Conservation (phyloP, 2,888 invertebrate species). For the Drosophila paramelanica region DNA sequence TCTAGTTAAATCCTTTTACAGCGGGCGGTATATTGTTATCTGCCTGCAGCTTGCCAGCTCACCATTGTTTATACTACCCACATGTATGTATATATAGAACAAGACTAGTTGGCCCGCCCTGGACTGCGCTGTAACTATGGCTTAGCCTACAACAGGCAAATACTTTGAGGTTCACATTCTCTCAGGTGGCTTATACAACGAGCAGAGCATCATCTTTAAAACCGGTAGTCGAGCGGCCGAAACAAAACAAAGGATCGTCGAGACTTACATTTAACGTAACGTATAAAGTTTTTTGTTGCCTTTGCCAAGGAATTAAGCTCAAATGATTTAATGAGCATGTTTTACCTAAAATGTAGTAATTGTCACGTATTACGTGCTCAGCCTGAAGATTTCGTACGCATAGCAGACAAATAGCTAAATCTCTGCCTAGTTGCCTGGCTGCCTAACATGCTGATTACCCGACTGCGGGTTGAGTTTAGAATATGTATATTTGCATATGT, state of each 20-base stretch:
- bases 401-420: slow-evolving; percentile 74
- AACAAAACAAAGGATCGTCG: slow-evolving; percentile 55
- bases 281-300: slow-evolving; percentile 13
- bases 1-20: slow-evolving; percentile 71
- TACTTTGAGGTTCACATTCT: slow-evolving; percentile 55
- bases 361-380: slow-evolving; percentile 80
- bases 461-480: slow-evolving; percentile 37
- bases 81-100: slow-evolving; percentile 9
- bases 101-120: slow-evolving; percentile 31
- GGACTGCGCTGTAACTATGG: slow-evolving; percentile 47
- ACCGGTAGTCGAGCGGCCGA: slow-evolving; percentile 23
- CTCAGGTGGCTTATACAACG: slow-evolving; percentile 55
- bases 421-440: slow-evolving; percentile 48
- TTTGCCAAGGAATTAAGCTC: slow-evolving; percentile 59
- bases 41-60: slow-evolving; percentile 64
- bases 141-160: slow-evolving; percentile 60
- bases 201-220: slow-evolving; percentile 23
- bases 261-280: slow-evolving; percentile 51
- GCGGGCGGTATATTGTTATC: slow-evolving; percentile 66
- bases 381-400: slow-evolving; percentile 65
- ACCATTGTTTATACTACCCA: slow-evolving; percentile 47
- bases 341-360: slow-evolving; percentile 79
- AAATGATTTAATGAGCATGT: slow-evolving; percentile 81
- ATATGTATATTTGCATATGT: slow-evolving; percentile 80
- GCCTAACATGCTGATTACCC: slow-evolving; percentile 32